Evolutionary conservation across 2,113 vertebrate species (phyloP), one percentile per base, ranked within the genome.

Genomic region (Saguinus midas): DNA sequence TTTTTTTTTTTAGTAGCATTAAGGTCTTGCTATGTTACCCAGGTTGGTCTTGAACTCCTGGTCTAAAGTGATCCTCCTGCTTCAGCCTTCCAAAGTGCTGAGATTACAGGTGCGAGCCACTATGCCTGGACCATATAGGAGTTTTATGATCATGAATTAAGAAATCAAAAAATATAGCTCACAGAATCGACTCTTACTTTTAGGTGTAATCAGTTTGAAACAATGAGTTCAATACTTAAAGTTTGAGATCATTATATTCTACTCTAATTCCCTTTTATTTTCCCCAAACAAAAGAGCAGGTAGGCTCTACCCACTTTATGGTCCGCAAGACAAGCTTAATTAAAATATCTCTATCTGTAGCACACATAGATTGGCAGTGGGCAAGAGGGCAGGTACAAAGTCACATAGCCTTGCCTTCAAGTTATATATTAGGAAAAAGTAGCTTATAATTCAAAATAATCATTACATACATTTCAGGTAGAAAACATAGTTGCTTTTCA

Each of bases 151-250:
- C 43, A 61, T 58, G 11, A 78, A 96, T 64, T 75, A 94, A 96
- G 37, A 87, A 72, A 87, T 64, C 78, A 58, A 83, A 82, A 83
- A 80, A 70, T 25, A 58, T 84, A 91, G 80, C 66, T n/a, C n/a
- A 35, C 6, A 25, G 35, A 11, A 87, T 25, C 87, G n/a, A 89
- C 7, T 55, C 13, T 94, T 73, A 50, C 18, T 79, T 91, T 90
- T 89, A 82, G 93, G 82, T 82, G 17, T 25, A 72, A 66, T 94
- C 48, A 45, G 50, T 88, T 94, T 88, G 80, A 92, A 94, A 95
- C 79, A 37, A 76, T 48, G 57, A 16, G 21, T 80, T 85, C 21
- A 64, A 37, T 72, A 14, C 32, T 90, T 48, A 83, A 76, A 78
- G 9, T 29, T 50, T 72, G 43, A 40, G 13, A 64, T 40, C 8